Percentiles rank a stretch among this genome's conserved stretches.
Conservation (phyloP, 2,113 vertebrate species). For the Irena cyanogastra region DNA sequence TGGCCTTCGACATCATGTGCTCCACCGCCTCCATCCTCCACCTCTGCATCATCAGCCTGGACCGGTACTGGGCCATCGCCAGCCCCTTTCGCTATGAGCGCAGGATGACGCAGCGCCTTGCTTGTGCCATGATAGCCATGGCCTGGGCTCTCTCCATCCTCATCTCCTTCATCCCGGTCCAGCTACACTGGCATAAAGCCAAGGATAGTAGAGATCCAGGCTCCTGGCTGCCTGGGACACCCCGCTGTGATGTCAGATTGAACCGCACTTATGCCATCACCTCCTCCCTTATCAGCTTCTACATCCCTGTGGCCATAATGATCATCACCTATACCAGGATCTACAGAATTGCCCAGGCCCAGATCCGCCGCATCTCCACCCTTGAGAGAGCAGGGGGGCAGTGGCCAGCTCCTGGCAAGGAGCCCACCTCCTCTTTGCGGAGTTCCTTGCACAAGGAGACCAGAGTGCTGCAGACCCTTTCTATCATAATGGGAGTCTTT, state of each 20-base stretch:
- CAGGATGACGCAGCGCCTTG: constrained; percentile 76
- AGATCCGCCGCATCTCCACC: constrained; percentile 78
- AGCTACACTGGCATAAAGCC: constrained; percentile 78
- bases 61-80: constrained; percentile 82
- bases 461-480: constrained; percentile 81
- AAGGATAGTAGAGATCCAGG: not conserved
- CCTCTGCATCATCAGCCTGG: constrained; percentile 83
- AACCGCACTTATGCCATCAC: constrained; percentile 78
- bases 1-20: constrained; percentile 83
- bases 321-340: constrained; percentile 80
- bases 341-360: constrained; percentile 81
- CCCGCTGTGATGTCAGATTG: constrained; percentile 75
- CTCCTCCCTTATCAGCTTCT: constrained; percentile 72
- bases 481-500: constrained; percentile 83
- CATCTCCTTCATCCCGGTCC: constrained; percentile 80
- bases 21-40: constrained; percentile 80
- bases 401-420: constrained; percentile 15
- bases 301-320: constrained; percentile 81
- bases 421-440: constrained; percentile 58
- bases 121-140: constrained; percentile 75
- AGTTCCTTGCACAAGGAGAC: constrained; percentile 81
- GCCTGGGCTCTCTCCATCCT: constrained; percentile 80
- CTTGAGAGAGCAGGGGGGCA: constrained; percentile 75
- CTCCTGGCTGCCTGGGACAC: not conserved
- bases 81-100: constrained; percentile 79